Percentiles rank a stretch among this genome's conserved stretches.
Evolutionary conservation across 2,113 vertebrate genomes (phyloP).

Genomic region (Hemichromis elongatus): DNA sequence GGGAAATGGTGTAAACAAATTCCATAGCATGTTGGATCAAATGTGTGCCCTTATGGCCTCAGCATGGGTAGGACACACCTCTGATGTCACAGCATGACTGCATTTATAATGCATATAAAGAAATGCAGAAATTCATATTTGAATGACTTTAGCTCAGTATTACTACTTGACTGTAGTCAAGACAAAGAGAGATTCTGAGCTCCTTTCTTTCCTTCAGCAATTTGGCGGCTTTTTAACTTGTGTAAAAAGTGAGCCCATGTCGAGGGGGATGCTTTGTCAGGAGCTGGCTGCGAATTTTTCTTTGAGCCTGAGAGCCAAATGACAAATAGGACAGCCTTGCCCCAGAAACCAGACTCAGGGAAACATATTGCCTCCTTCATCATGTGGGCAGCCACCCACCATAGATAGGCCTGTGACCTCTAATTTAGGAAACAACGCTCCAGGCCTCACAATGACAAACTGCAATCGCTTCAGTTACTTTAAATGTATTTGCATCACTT

Average conservation of each 20-base stretch:
- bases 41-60: not conserved
- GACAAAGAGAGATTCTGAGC: not conserved
- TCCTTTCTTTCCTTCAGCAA: not conserved
- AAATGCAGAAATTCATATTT: not conserved
- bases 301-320: constrained; percentile 7
- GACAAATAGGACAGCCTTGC: constrained; percentile 30
- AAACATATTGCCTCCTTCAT: constrained; percentile 40
- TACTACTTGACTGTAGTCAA: not conserved
- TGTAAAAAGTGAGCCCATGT: not conserved
- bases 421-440: constrained; percentile 31
- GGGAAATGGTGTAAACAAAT: not conserved
- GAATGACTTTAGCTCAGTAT: not conserved
- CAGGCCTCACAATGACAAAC: not conserved
- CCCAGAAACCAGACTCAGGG: constrained; percentile 9
- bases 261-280: not conserved
- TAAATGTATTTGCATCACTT: not conserved
- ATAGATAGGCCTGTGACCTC: constrained; percentile 10
- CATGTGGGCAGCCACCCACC: constrained; percentile 17
- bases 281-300: not conserved
- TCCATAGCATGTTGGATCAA: not conserved
- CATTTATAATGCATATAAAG: rapidly evolving
- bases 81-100: not conserved
- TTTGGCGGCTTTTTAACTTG: not conserved
- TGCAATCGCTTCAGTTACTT: not conserved
- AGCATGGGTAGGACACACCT: too few species aligned